Evolutionary conservation across 2,888 invertebrate genomes (phyloP), one percentile per base, ranked within the genome.

Genomic region (Axea sp.): DNA sequence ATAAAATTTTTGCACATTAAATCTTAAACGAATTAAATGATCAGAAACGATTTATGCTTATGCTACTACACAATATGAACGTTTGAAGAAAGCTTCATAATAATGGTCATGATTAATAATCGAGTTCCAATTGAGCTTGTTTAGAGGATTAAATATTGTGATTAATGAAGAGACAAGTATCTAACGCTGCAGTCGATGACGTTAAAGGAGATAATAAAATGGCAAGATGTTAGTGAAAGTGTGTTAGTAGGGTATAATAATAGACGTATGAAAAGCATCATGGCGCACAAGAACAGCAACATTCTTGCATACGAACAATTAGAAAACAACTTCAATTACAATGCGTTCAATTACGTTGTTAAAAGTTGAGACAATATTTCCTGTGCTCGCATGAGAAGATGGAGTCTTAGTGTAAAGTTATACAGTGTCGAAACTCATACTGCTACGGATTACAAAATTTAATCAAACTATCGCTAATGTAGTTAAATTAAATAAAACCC

Each of bases 241-340:
- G 76, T 78, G 80, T 78, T 78, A 78, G 78, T 80, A 74, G 78
- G 78, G 69, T 77, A n/a, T n/a, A 79, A 76, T 77, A 77, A 77
- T 76, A 77, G 76, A 74, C 69, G 59, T 73, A 74, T 59, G 69
- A 74, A 74, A 69, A 74, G 35, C 69, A 39, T 53, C 68, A 43
- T 62, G 62, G 60, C 62, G 60, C 14, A 53, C 68, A 31, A 62
- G 64, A 69, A 11, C 37, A 35, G 53, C 71, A 39, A 60, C 74
- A 71, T 73, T 71, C 74, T 73, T 64, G 68, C 71, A 72, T 74
- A 76, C 71, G 69, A 60, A 60, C 62, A 68, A 73, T 68, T 73
- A 68, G 41, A 67, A 67, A 67, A 73, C 64, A 57, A 41, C 55
- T 53, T 60, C 62, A 64, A 57, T 71, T 57, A 57, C 47, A 64